These are phyloP conservation scores for Trachops cirrhosus DNA, from an alignment of 2,797 vertebrate species.

Conservation along the genomic window DNA sequence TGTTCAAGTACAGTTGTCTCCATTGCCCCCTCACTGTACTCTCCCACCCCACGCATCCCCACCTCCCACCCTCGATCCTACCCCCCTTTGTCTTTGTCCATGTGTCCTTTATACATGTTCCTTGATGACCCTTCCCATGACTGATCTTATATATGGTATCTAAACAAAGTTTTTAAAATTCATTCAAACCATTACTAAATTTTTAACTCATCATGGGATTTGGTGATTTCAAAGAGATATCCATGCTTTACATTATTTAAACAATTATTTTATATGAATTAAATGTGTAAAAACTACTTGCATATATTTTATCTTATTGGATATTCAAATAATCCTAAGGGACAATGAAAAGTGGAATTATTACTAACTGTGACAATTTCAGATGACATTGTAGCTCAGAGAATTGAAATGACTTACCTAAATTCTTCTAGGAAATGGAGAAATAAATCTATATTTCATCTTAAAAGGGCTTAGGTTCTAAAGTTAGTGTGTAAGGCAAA, in stretches of 20 bases:
- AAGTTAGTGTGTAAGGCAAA: not conserved
- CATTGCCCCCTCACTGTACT: too few relatives aligned
- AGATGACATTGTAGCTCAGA: not conserved
- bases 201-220: not conserved
- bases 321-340: not conserved
- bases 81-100: too few relatives aligned
- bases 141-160: not conserved
- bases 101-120: too few relatives aligned
- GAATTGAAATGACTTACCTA: not conserved
- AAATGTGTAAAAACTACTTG: not conserved
- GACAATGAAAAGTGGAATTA: not conserved
- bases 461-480: not conserved
- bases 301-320: not conserved
- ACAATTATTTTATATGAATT: slow-evolving; percentile 14
- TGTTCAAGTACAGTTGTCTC: too few relatives aligned
- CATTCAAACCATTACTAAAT: not conserved
- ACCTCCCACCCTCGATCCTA: too few relatives aligned
- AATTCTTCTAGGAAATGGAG: not conserved
- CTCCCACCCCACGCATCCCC: too few relatives aligned
- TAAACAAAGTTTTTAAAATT: not conserved
- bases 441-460: not conserved
- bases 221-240: slow-evolving; percentile 22
- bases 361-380: not conserved
- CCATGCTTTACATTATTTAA: not conserved
- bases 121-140: not conserved